These are phyloP conservation scores for Petromus typicus DNA, from an alignment of 2,113 vertebrate species.

Conservation along the genomic window DNA sequence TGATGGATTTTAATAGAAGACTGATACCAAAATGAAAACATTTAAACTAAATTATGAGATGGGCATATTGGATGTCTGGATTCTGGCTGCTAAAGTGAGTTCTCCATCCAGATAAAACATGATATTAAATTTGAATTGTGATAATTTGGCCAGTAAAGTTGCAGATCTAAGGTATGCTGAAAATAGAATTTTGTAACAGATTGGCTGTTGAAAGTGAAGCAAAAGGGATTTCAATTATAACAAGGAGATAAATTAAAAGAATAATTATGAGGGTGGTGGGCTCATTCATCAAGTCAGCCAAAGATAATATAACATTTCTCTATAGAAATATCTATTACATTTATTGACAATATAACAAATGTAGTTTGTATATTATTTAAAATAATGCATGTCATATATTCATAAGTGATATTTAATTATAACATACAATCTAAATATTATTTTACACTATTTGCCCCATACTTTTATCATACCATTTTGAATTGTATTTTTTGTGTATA, in stretches of 20 bases:
- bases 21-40: not conserved
- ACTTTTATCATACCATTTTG: not conserved
- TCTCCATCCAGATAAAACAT: not conserved
- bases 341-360: not conserved
- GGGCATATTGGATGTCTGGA: not conserved
- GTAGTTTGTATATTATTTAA: not conserved
- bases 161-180: not conserved
- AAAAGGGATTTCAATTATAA: not conserved
- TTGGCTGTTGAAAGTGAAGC: not conserved
- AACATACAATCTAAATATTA: not conserved
- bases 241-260: not conserved
- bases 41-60: not conserved
- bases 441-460: not conserved
- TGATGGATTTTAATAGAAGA: not conserved
- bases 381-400: not conserved
- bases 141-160: not conserved
- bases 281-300: not conserved
- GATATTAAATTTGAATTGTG: not conserved
- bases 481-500: not conserved
- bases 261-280: not conserved
- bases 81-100: not conserved
- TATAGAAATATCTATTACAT: not conserved
- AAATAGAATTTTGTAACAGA: not conserved
- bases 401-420: not conserved
- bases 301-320: not conserved